phyloP scores from a whole-genome alignment of 2,797 vertebrate species.

The Eurystomus glaucurus region DNA sequence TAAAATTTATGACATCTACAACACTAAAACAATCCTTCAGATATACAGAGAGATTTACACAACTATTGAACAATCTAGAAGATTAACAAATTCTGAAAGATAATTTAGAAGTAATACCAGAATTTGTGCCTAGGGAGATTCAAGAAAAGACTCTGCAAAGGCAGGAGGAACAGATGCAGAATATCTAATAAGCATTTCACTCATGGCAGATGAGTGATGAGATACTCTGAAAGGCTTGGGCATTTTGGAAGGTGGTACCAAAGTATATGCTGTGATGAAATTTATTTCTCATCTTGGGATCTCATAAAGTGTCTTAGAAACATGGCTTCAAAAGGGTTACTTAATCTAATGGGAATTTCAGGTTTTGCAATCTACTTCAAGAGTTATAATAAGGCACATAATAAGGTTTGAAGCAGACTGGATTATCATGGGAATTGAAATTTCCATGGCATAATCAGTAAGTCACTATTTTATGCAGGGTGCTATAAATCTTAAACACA shows the following conservation, averaged over 20 bases:
- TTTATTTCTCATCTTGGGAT: constrained; percentile 32
- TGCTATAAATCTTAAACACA: constrained; percentile 26
- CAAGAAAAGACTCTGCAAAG: constrained; percentile 11
- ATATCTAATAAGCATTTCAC: not conserved
- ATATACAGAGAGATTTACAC: not conserved
- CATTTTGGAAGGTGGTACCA: constrained; percentile 6
- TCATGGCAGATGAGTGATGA: not conserved
- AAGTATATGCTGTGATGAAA: not conserved
- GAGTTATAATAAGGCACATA: not conserved
- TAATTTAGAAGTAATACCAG: not conserved
- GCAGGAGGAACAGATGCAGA: not conserved
- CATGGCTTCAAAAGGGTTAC: not conserved
- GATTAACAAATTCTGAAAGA: not conserved
- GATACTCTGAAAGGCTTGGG: constrained; percentile 1
- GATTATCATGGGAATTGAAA: constrained; percentile 17
- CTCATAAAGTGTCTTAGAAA: not conserved
- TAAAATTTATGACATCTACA: not conserved
- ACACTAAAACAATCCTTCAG: not conserved
- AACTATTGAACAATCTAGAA: not conserved
- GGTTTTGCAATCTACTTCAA: constrained; percentile 10
- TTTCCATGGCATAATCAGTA: constrained; percentile 25
- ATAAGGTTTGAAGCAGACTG: constrained; percentile 30
- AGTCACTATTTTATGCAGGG: not conserved
- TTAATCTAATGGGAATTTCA: constrained; percentile 46
- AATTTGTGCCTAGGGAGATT: not conserved